These are phyloP conservation scores for Fregata magnificens DNA, from an alignment of 2,113 vertebrate species.

Conservation along the genomic window DNA sequence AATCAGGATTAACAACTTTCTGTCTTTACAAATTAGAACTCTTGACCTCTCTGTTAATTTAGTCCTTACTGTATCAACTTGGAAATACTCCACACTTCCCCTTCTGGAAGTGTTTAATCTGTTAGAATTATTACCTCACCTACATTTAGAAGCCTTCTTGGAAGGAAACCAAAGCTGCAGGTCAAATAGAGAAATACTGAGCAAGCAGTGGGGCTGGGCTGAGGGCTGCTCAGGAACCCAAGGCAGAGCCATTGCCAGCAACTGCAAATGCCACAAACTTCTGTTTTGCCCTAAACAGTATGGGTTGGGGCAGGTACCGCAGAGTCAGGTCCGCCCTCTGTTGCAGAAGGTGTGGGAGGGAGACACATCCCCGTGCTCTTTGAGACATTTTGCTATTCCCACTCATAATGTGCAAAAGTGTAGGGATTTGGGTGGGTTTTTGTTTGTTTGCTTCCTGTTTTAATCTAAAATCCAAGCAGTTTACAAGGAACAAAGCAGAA, in stretches of 20 bases:
- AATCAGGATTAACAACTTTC: background rate
- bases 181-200: background rate
- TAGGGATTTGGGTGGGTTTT: background rate
- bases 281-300: background rate
- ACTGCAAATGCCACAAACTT: background rate
- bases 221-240: background rate
- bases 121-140: background rate
- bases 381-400: background rate
- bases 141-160: background rate
- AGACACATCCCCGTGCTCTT: background rate
- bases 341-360: background rate
- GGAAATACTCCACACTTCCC: background rate
- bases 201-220: background rate
- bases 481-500: background rate
- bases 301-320: background rate
- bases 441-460: background rate
- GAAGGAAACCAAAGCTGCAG: constrained; percentile 14
- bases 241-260: background rate
- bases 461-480: background rate
- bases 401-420: background rate
- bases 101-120: constrained; percentile 34
- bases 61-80: background rate
- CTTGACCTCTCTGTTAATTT: background rate
- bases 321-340: background rate
- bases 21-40: background rate